Evolutionary conservation across 2,113 vertebrate species (phyloP).

Genomic region (Aphelocoma coerulescens): DNA sequence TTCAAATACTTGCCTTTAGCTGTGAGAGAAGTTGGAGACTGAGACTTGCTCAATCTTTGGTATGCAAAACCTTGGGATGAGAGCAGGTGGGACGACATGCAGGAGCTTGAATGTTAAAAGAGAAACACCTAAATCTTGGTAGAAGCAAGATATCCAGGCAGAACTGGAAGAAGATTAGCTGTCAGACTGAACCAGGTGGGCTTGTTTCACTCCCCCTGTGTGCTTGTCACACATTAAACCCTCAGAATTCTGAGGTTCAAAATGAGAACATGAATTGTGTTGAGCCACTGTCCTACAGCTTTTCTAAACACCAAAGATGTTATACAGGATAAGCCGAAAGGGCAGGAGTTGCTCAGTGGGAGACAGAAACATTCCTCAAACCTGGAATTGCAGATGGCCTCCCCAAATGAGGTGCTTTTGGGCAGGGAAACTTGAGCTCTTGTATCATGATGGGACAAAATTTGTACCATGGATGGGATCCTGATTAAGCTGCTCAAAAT

Average conservation of each 20-base stretch:
- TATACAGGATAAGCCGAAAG: neutral
- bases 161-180: neutral
- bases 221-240: neutral
- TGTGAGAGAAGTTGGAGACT: neutral
- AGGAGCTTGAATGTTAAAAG: neutral
- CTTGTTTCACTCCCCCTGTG: neutral
- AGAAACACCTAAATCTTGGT: neutral
- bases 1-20: neutral
- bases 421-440: neutral
- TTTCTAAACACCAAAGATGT: rapidly evolving
- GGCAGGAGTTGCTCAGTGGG: neutral
- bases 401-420: neutral
- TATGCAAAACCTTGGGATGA: neutral
- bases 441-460: neutral
- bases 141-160: neutral
- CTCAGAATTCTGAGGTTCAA: neutral
- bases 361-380: neutral
- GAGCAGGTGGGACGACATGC: neutral
- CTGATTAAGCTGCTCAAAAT: neutral
- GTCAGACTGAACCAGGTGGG: neutral
- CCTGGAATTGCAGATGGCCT: neutral
- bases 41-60: neutral
- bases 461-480: neutral
- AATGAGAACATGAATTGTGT: neutral
- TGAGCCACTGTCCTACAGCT: neutral